Conservation (phyloP, 2,113 vertebrate species). For the Elephantulus edwardii region DNA sequence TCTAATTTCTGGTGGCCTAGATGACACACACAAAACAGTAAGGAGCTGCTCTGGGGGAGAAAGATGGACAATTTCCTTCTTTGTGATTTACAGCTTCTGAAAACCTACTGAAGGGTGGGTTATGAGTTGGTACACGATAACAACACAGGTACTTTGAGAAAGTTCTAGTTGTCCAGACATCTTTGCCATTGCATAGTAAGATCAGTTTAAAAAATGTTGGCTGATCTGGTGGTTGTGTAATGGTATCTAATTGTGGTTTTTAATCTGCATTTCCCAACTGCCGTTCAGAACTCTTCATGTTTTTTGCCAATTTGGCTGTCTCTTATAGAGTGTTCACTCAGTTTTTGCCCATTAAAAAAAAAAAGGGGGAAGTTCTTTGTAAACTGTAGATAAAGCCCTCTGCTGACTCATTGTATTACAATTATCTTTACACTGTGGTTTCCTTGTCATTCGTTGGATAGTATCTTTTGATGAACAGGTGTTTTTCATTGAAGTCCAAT, state of each 20-base stretch:
- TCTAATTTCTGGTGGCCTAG: too few relatives aligned
- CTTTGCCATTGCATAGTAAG: constrained; percentile 13
- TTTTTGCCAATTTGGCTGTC: neutral
- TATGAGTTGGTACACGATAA: too few relatives aligned
- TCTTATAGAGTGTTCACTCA: neutral
- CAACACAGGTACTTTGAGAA: neutral
- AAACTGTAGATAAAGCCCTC: neutral
- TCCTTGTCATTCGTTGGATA: constrained; percentile 17
- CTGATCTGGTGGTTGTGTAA: neutral
- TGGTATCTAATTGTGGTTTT: constrained; percentile 12
- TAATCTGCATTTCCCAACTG: neutral
- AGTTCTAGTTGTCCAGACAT: constrained; percentile 14
- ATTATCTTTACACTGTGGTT: neutral
- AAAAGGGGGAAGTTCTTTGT: constrained; percentile 4
- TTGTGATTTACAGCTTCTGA: too few relatives aligned
- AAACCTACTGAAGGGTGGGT: too few relatives aligned
- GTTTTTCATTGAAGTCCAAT: constrained; percentile 18
- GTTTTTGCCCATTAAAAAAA: constrained; percentile 14
- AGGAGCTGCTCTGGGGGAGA: too few relatives aligned
- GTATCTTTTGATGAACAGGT: neutral
- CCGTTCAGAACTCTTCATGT: neutral
- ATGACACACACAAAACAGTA: too few relatives aligned
- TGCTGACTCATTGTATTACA: neutral
- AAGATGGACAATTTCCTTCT: too few relatives aligned
- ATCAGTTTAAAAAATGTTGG: neutral